phyloP scores from a whole-genome alignment of 2,888 invertebrate species.

The Caenorhabditis sinica region DNA sequence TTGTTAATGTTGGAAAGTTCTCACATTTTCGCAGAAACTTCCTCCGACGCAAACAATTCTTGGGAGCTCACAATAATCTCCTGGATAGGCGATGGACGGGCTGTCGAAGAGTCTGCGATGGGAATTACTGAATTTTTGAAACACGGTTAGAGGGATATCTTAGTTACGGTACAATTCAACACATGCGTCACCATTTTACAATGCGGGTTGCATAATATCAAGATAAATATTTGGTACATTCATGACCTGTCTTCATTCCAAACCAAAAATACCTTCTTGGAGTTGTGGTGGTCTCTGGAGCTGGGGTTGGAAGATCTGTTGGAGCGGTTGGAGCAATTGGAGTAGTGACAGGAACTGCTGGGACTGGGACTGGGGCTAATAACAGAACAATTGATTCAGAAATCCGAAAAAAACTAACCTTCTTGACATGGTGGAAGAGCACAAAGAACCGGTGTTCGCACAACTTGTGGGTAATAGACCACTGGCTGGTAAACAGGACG shows the following conservation, averaged over 20 bases:
- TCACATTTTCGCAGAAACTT: slow-evolving; percentile 69
- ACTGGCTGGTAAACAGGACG: slow-evolving; percentile 64
- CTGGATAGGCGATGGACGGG: slow-evolving; percentile 71
- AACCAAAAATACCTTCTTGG: slow-evolving; percentile 63
- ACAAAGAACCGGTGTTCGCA: slow-evolving; percentile 53
- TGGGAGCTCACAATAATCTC: slow-evolving; percentile 67
- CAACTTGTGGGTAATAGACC: slow-evolving; percentile 65
- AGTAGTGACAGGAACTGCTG: slow-evolving; percentile 31
- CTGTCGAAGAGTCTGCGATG: slow-evolving; percentile 67
- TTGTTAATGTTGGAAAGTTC: not conserved
- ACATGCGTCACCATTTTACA: slow-evolving; percentile 54
- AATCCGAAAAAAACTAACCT: slow-evolving; percentile 20
- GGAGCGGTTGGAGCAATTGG: slow-evolving; percentile 45
- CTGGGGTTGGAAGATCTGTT: slow-evolving; percentile 61
- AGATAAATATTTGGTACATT: slow-evolving; percentile 5
- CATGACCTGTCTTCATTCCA: slow-evolving; percentile 29
- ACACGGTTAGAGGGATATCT: slow-evolving; percentile 41
- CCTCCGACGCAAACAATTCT: slow-evolving; percentile 73
- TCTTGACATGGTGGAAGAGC: slow-evolving; percentile 60
- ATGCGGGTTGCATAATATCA: slow-evolving; percentile 51
- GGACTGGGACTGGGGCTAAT: slow-evolving; percentile 21
- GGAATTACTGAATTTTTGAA: slow-evolving; percentile 52
- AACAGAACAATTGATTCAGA: not conserved
- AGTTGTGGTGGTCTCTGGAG: slow-evolving; percentile 65
- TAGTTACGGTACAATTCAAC: slow-evolving; percentile 52